phyloP scores from a whole-genome alignment of 2,888 invertebrate genomes.

The Trisateles emortualis region DNA sequence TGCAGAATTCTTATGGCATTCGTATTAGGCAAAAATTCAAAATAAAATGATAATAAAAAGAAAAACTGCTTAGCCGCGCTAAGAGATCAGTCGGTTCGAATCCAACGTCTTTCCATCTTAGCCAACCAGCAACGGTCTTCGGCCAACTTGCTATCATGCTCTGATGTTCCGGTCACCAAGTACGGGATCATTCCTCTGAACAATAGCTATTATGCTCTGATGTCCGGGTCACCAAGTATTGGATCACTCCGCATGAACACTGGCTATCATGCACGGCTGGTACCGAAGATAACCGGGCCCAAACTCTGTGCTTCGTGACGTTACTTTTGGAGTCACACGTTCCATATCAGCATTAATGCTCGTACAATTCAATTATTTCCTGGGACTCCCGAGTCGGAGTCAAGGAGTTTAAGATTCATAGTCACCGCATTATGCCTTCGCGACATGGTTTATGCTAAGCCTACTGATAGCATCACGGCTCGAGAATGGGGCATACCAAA shows the following conservation, averaged over 20 bases:
- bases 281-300: neutral
- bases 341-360: neutral
- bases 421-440: too few relatives aligned
- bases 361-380: too few relatives aligned
- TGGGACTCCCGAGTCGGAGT: too few relatives aligned
- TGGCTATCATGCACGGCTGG: conserved; percentile 1
- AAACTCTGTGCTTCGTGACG: neutral
- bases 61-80: neutral
- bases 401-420: too few relatives aligned
- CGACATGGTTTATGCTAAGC: too few relatives aligned
- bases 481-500: too few relatives aligned
- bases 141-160: neutral
- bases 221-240: neutral
- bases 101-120: neutral
- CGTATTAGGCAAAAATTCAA: neutral
- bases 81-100: neutral
- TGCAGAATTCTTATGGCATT: neutral
- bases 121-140: conserved; percentile 4
- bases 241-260: neutral
- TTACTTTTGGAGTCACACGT: neutral
- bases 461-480: neutral
- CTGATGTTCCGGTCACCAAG: neutral
- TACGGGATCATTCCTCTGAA: neutral
- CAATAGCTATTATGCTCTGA: neutral
- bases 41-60: neutral